Evolutionary conservation across 2,797 vertebrate species (phyloP), one percentile per base, ranked within the genome.

Genomic region (Coregonus ussuriensis): DNA sequence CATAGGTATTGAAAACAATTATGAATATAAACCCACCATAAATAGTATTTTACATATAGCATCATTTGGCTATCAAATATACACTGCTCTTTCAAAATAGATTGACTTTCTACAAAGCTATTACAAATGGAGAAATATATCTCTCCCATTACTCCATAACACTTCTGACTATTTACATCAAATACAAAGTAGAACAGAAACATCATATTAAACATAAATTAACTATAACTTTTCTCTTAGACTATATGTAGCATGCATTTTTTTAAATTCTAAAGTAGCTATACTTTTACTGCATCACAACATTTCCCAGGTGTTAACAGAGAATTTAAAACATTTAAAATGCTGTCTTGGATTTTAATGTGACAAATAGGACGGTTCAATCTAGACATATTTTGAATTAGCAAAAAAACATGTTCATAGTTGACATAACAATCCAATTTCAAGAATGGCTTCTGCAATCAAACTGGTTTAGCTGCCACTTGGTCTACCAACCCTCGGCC

Each of bases 41-140:
- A 91, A 92, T 91, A 88, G 84, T 91, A 88, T 84, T 90, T 83
- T 83, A 86, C 78, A 87, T 84, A 47, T 47, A 47, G 41, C 9
- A 11, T 47, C 21, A 79, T 88, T 83, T 84, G 83, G 80, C 89
- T 92, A 93, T 91, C 91, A 93, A 93, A 94, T 93, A 92, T 92
- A 94, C 84, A 74, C 87, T 79, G 84, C 86, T 93, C 87, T 92
- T 81, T 88, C 89, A 92, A 93, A 93, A 94, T 91, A 93, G 90
- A 87, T 89, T 69, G 77, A 91, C 87, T 91, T 91, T 93, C 92
- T 93, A 93, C 88, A 93, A 92, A 92, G 89, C 91, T 83, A 90
- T 85, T 93, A 93, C 90, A 93, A 93, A 92, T 92, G 88, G 88
- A 89, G 71, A 41, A 92, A 89, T 78, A 82, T 67, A 2, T 81